Conservation (phyloP, 2,113 vertebrate species). For the Corynorhinus townsendii region DNA sequence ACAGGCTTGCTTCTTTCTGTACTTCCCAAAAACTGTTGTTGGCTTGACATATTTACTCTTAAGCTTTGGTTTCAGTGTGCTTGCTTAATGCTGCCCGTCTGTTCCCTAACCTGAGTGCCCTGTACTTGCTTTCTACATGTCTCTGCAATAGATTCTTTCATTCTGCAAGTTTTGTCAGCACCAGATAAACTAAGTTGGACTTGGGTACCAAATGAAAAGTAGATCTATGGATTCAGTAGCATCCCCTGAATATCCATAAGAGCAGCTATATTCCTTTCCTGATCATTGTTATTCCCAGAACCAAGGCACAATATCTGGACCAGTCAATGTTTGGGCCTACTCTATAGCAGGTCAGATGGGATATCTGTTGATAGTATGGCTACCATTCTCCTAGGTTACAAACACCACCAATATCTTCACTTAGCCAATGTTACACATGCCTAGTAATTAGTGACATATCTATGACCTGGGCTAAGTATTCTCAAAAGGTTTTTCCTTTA, state of each 20-base stretch:
- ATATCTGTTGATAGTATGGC: background rate
- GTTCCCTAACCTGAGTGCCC: background rate
- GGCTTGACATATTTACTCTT: background rate
- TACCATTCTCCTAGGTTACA: background rate
- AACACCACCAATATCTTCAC: background rate
- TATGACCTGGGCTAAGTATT: background rate
- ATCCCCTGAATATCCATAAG: background rate
- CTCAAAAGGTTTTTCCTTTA: background rate
- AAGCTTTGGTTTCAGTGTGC: background rate
- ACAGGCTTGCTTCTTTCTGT: background rate
- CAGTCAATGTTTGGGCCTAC: background rate
- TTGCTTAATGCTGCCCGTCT: background rate
- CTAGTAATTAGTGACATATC: background rate
- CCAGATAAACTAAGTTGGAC: background rate
- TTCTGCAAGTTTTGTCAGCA: background rate
- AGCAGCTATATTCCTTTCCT: background rate
- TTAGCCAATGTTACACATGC: background rate
- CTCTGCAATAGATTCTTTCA: background rate
- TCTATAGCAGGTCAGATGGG: background rate
- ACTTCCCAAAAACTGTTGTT: background rate
- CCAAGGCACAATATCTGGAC: background rate
- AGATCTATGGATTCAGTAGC: background rate
- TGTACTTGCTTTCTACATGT: background rate
- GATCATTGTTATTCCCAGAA: background rate
- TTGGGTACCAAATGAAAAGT: background rate